Evolutionary conservation across 2,797 vertebrate genomes (phyloP), one percentile per base, ranked within the genome.

Genomic region (Antennarius maculatus): DNA sequence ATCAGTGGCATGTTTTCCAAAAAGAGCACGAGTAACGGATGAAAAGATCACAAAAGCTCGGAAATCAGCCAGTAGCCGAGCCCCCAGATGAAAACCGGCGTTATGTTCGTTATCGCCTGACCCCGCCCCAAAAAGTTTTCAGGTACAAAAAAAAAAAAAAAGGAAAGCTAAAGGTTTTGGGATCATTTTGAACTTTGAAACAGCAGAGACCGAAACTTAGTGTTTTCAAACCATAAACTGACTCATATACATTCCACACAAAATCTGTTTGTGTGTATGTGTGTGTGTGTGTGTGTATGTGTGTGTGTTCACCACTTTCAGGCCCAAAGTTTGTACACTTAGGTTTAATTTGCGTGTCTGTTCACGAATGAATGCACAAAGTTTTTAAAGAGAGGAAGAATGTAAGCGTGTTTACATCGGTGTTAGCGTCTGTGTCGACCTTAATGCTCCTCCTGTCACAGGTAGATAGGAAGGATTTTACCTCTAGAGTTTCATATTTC

Each of bases 181-280:
- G 89, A 91, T 86, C 83, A 90, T 85, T 87, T 86, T 64, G 65
- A 86, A 77, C 70, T 76, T 85, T 64, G 58, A 81, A 89, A 71
- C 86, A 87, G 85, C 86, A 88, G 79, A 87, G 90, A 90, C 90
- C 86, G 82, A 61, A 87, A 91, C 90, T 87, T 79, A 50, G 88
- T 91, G 90, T 88, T 86, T 82, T 80, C 59, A 34, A 78, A 66
- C 52, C 74, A 67, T 80, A 70, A 73, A 79, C 49, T 15, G 55
- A 80, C 63, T 62, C 65, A 88, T 84, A 66, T 85, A 88, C 91
- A 91, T 92, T 92, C 90, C 90, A 89, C 86, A 42, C 54, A 54
- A 62, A 34, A 60, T 23, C 66, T 78, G 41, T 58, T 42, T 54
- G 10, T 18, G 34, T 12, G 7, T 39, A 7, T 10, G 37, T 39